phyloP scores from a whole-genome alignment of 2,113 vertebrate genomes.

The Oncorhynchus keta region DNA sequence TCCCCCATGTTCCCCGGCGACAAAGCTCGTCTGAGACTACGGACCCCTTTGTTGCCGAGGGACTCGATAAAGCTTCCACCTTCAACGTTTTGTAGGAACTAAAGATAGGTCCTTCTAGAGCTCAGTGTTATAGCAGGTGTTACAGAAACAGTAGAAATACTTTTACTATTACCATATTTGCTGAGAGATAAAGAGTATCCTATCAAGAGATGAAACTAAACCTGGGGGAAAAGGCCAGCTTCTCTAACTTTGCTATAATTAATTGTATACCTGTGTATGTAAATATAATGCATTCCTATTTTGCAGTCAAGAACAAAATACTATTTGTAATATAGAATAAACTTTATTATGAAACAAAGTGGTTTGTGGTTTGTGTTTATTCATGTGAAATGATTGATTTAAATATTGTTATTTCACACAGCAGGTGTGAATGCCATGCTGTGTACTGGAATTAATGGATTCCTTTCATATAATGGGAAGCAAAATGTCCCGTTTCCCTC shows the following conservation, averaged over 20 bases:
- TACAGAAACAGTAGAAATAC: constrained; percentile 88
- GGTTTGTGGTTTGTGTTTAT: constrained; percentile 11
- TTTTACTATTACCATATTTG: constrained; percentile 82
- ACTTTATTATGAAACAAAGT: constrained; percentile 99
- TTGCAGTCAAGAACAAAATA: constrained; percentile 99
- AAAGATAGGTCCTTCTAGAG: constrained; percentile 77
- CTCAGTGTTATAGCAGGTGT: constrained; percentile 92
- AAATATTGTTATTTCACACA: neutral
- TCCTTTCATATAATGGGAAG: neutral
- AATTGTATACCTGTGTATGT: constrained; percentile 99
- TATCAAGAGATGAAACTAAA: constrained; percentile 74
- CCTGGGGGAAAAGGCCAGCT: constrained; percentile 97
- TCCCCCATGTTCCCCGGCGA: constrained; percentile 28
- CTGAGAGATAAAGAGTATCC: constrained; percentile 77
- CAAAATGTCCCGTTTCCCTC: neutral
- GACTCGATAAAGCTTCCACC: constrained; percentile 85
- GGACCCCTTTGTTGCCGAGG: constrained; percentile 48
- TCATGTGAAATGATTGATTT: neutral
- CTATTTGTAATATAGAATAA: constrained; percentile 99
- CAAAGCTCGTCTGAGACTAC: constrained; percentile 44
- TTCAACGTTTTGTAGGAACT: constrained; percentile 79
- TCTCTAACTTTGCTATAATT: constrained; percentile 99
- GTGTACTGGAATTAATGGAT: neutral
- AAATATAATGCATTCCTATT: constrained; percentile 99
- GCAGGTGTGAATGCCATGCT: neutral